phyloP scores from a whole-genome alignment of 2,113 vertebrate genomes.

The Perca schrenkii region DNA sequence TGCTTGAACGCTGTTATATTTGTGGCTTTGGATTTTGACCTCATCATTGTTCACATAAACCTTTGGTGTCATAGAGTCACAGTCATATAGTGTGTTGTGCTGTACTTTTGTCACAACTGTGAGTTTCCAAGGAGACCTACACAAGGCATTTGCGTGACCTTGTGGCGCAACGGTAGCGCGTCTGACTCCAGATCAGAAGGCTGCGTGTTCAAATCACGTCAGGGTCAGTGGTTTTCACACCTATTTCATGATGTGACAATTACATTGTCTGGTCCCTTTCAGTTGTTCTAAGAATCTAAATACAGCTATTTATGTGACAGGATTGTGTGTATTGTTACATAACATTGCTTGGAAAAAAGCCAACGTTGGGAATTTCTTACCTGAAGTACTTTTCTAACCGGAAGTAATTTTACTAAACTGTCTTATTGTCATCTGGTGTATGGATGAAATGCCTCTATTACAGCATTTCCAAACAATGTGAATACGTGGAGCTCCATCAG shows the following conservation, averaged over 20 bases:
- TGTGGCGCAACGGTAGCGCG: no score
- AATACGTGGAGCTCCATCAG: background rate
- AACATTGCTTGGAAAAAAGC: background rate
- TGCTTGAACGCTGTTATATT: background rate
- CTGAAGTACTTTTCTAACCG: background rate
- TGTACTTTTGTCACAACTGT: no score
- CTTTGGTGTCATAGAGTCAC: no score
- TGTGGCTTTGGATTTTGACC: background rate
- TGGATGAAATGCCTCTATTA: background rate
- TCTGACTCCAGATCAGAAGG: no score
- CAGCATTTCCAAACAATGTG: background rate
- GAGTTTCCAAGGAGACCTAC: no score
- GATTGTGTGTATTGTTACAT: background rate
- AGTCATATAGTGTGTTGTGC: no score
- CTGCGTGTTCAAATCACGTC: no score
- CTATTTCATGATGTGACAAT: no score
- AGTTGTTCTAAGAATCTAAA: background rate
- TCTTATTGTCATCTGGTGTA: background rate
- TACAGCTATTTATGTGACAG: background rate
- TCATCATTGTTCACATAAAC: background rate
- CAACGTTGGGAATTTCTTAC: background rate
- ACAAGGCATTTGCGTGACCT: fast-evolving
- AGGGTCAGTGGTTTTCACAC: no score
- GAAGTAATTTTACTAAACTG: background rate
- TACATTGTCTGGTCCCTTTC: no score